Percentiles rank a stretch among this genome's conserved stretches.
phyloP scores from a whole-genome alignment of 2,888 invertebrate genomes.

The Leptopilina drosophilae region DNA sequence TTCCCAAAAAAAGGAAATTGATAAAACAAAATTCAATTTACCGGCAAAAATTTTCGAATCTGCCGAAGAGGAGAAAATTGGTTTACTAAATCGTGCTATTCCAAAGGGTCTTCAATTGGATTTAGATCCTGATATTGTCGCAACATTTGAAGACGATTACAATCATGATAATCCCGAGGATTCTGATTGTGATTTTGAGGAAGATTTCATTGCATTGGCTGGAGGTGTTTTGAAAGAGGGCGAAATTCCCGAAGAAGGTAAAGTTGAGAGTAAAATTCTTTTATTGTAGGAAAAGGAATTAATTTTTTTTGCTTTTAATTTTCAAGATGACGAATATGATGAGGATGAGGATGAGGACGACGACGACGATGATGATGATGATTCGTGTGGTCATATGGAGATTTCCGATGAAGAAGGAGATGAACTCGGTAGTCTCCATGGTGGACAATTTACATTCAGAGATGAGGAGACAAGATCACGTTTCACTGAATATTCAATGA shows the following conservation, averaged over 20 bases:
- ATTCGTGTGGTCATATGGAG: conserved; percentile 62
- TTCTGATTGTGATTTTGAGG: conserved; percentile 91
- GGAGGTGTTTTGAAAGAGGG: conserved; percentile 79
- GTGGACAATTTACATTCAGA: conserved; percentile 76
- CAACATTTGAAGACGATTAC: conserved; percentile 95
- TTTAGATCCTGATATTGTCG: conserved; percentile 94
- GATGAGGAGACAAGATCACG: conserved; percentile 90
- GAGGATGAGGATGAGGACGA: conserved; percentile 63
- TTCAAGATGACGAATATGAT: conserved; percentile 71
- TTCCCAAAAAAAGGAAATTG: conserved; percentile 60
- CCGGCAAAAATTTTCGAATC: conserved; percentile 95
- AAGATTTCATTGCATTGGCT: conserved; percentile 93
- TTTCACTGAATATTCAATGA: conserved; percentile 96
- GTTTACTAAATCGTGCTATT: conserved; percentile 89
- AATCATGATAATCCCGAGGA: conserved; percentile 92
- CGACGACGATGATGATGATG: conserved; percentile 72
- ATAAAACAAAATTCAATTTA: conserved; percentile 78
- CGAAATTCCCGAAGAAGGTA: conserved; percentile 72
- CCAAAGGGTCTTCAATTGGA: conserved; percentile 82
- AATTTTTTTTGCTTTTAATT: conserved; percentile 20
- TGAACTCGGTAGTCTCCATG: conserved; percentile 77
- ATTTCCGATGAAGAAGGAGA: conserved; percentile 74
- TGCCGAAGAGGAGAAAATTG: conserved; percentile 90
- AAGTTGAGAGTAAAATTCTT: background rate
- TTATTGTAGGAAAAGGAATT: no score